Percentiles rank a stretch among this genome's conserved stretches.
Evolutionary conservation across 1,140 invertebrate species (phyloP).

Genomic region (Aphis gossypii): DNA sequence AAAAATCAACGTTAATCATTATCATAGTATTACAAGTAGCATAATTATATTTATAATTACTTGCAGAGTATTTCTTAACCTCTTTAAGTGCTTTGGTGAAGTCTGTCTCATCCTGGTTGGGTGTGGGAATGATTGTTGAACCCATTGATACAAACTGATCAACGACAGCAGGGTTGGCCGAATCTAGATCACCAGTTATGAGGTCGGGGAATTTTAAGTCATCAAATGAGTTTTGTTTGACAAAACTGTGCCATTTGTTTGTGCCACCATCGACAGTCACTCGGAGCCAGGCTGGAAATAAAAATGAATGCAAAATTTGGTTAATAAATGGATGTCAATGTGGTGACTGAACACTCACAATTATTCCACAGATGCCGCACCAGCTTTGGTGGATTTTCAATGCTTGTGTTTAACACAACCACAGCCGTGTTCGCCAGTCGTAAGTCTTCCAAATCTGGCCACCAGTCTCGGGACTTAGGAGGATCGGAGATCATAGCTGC

Average conservation of each 20-base stretch:
- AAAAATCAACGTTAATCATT: not conserved
- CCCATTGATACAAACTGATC: conserved; percentile 19
- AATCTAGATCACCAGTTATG: conserved; percentile 43
- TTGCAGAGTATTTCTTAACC: conserved; percentile 23
- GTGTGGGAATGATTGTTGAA: not conserved
- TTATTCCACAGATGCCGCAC: conserved; percentile 26
- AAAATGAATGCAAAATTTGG: too few species aligned
- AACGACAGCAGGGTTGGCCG: not conserved
- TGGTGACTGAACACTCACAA: not conserved
- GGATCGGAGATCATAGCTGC: not conserved
- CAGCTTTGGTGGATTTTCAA: conserved; percentile 22
- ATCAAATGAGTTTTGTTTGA: not conserved
- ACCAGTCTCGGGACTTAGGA: not conserved
- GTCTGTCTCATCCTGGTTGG: conserved; percentile 34
- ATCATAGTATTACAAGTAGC: not conserved
- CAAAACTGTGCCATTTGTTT: conserved; percentile 26
- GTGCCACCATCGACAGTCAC: conserved; percentile 43
- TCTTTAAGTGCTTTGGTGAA: conserved; percentile 43
- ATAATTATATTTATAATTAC: not conserved
- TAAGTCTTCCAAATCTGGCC: not conserved
- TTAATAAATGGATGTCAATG: not conserved
- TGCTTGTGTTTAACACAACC: not conserved
- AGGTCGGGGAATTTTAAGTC: conserved; percentile 23
- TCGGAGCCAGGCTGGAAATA: conserved; percentile 1
- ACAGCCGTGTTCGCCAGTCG: not conserved